Percentiles rank a stretch among this genome's conserved stretches.
Evolutionary conservation across 2,797 vertebrate species (phyloP).

Genomic region (Brotula barbata): DNA sequence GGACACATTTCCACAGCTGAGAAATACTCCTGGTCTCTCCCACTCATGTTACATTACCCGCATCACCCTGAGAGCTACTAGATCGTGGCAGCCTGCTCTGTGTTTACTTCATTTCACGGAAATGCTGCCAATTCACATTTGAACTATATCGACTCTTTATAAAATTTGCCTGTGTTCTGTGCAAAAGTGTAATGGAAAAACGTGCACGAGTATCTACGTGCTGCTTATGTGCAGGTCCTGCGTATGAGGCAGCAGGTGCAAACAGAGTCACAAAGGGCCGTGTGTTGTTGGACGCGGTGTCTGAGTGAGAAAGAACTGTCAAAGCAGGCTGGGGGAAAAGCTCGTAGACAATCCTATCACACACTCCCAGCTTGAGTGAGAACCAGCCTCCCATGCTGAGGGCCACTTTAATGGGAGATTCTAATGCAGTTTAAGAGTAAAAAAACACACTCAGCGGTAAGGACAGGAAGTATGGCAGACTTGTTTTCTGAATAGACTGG

Average conservation of each 20-base stretch:
- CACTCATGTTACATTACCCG: constrained; percentile 19
- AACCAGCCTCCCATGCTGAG: constrained; percentile 64
- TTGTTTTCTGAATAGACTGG: constrained; percentile 27
- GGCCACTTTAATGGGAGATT: constrained; percentile 52
- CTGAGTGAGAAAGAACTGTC: constrained; percentile 46
- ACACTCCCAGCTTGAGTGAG: constrained; percentile 60
- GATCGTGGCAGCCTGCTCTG: no score
- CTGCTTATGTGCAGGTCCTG: no score
- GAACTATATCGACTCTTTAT: no score
- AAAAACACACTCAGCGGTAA: constrained; percentile 33
- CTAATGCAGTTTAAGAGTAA: constrained; percentile 34
- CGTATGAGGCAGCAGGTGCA: constrained; percentile 37
- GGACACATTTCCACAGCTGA: not conserved
- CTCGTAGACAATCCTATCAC: constrained; percentile 65
- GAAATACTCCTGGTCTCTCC: constrained; percentile 4
- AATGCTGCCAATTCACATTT: no score
- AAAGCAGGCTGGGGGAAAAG: constrained; percentile 26
- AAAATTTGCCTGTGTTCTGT: no score
- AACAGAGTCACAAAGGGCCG: constrained; percentile 24
- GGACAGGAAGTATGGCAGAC: constrained; percentile 1
- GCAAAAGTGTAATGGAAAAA: no score
- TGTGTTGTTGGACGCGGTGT: constrained; percentile 45
- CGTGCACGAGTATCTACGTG: no score
- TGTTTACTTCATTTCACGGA: no score
- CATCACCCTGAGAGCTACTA: no score